These are phyloP conservation scores for Cettia cetti DNA, from an alignment of 2,113 vertebrate species.

Conservation along the genomic window DNA sequence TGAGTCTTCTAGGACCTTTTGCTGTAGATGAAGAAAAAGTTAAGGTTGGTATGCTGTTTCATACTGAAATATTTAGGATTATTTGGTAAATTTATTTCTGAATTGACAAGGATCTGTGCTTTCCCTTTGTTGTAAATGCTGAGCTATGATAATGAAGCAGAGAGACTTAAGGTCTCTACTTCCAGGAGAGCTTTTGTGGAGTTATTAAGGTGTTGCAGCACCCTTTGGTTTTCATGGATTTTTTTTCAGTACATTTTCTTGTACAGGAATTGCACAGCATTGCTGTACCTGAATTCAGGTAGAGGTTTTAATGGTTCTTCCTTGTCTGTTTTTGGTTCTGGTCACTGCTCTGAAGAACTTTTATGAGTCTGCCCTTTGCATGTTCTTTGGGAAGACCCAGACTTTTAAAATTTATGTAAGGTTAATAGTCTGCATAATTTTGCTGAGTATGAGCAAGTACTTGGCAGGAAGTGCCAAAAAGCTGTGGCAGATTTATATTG, in stretches of 20 bases:
- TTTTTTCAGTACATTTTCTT: neutral
- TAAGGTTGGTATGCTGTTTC: neutral
- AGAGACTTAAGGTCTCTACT: neutral
- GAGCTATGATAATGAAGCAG: neutral
- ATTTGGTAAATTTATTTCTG: neutral
- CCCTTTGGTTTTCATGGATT: neutral
- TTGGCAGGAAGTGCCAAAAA: slow-evolving; percentile 21
- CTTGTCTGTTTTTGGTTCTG: neutral
- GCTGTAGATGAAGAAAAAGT: neutral
- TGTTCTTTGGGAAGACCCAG: neutral
- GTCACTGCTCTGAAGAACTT: neutral
- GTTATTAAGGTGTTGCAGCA: neutral
- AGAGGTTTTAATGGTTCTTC: neutral
- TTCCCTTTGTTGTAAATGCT: neutral
- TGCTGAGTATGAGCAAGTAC: neutral
- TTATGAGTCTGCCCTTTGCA: neutral
- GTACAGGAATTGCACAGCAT: neutral
- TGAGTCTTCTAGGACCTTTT: neutral
- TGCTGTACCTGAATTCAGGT: neutral
- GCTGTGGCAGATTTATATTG: slow-evolving; percentile 28
- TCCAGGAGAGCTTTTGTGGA: neutral
- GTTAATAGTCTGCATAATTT: slow-evolving; percentile 38
- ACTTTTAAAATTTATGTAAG: slow-evolving; percentile 15
- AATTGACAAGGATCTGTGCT: neutral
- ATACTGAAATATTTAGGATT: neutral